Evolutionary conservation across 2,113 vertebrate genomes (phyloP).

Genomic region (Poicephalus gulielmi): DNA sequence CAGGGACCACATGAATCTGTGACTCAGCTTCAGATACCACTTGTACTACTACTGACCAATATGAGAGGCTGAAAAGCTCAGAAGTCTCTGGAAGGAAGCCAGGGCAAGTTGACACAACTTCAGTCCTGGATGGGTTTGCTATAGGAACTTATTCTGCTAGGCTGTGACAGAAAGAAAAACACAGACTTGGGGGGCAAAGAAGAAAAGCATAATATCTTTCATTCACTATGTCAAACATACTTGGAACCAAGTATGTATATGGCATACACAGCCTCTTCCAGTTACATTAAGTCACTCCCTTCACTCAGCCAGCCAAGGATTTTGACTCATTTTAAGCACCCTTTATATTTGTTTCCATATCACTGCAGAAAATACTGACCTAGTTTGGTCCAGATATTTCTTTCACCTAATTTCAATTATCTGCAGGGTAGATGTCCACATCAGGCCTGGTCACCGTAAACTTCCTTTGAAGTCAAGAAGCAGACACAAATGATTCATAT

Average conservation of each 20-base stretch:
- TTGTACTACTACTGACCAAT: neutral
- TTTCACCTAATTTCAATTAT: neutral
- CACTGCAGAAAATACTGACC: neutral
- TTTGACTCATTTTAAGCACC: neutral
- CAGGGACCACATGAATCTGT: neutral
- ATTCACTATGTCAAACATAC: neutral
- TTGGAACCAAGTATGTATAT: neutral
- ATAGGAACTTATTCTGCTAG: neutral
- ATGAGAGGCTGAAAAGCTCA: neutral
- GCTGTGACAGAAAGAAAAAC: neutral
- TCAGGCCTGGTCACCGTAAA: neutral
- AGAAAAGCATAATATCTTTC: neutral
- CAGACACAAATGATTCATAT: neutral
- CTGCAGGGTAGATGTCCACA: neutral
- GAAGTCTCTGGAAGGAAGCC: neutral
- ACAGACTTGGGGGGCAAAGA: neutral
- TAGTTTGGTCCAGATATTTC: neutral
- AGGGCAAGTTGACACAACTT: neutral
- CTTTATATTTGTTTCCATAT: neutral
- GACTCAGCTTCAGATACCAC: neutral
- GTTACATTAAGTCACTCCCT: neutral
- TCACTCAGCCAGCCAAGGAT: neutral
- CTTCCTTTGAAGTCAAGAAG: neutral
- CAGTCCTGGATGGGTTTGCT: neutral
- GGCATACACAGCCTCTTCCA: neutral